These are phyloP conservation scores for Pundamilia nyererei DNA, from an alignment of 2,113 vertebrate species.

Conservation along the genomic window DNA sequence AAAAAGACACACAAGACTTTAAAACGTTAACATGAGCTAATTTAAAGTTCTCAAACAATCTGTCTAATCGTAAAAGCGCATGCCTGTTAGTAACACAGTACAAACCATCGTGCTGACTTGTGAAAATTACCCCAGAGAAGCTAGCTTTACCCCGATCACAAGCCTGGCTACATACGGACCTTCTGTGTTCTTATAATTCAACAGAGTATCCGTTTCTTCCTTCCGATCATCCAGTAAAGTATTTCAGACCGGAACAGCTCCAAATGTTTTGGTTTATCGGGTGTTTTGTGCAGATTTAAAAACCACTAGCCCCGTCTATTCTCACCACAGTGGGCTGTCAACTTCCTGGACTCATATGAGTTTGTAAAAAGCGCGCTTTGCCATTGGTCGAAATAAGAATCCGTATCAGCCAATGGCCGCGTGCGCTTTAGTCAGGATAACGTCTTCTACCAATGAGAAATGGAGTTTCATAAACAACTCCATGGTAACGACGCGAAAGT, in stretches of 20 bases:
- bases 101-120: neutral
- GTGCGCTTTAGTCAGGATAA: neutral
- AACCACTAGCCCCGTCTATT: neutral
- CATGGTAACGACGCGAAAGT: slow-evolving; percentile 57
- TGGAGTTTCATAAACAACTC: slow-evolving; percentile 46
- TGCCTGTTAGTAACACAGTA: neutral
- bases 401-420: slow-evolving; percentile 35
- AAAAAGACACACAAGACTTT: neutral
- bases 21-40: neutral
- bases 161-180: neutral
- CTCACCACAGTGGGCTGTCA: neutral
- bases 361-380: slow-evolving; percentile 71
- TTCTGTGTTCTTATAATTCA: neutral
- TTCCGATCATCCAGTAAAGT: neutral
- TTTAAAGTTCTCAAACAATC: neutral
- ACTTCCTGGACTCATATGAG: slow-evolving; percentile 56
- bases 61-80: neutral
- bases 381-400: slow-evolving; percentile 52
- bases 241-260: neutral
- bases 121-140: neutral
- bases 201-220: neutral
- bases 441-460: slow-evolving; percentile 37
- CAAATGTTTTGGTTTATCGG: neutral
- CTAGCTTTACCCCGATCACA: neutral
- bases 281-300: slow-evolving; percentile 28